Conservation (phyloP, 1,140 invertebrate genomes). For the Marisa cornuarietis region DNA sequence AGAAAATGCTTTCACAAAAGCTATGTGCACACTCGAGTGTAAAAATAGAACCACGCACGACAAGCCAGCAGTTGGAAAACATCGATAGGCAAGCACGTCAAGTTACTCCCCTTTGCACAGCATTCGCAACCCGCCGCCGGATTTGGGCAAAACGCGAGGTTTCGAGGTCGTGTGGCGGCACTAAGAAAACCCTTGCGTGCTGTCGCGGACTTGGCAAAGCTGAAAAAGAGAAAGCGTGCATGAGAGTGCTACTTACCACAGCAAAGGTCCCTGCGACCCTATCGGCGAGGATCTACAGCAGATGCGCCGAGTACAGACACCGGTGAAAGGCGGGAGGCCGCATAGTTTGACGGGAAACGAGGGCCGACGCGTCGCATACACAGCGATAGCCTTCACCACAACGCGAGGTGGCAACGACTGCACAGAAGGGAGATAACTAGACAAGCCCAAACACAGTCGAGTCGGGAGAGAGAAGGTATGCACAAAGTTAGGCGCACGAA, state of each 20-base stretch:
- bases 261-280: neutral
- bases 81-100: conserved; percentile 7
- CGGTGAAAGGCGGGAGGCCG: conserved; percentile 14
- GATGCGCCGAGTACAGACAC: conserved; percentile 1
- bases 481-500: too few species aligned
- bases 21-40: neutral
- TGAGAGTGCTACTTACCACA: conserved; percentile 14
- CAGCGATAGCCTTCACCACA: conserved; percentile 8
- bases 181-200: neutral
- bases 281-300: conserved; percentile 3
- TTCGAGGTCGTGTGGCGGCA: neutral
- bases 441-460: conserved; percentile 20
- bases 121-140: conserved; percentile 7
- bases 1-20: neutral
- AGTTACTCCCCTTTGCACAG: conserved; percentile 21
- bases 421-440: conserved; percentile 22
- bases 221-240: neutral
- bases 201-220: conserved; percentile 7
- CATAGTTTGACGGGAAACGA: conserved; percentile 10
- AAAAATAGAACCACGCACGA: conserved; percentile 28
- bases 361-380: conserved; percentile 1
- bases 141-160: conserved; percentile 11
- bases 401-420: conserved; percentile 26
- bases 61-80: conserved; percentile 2
- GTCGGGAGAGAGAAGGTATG: too few species aligned